Base-by-base conservation (phyloP, 2,113 vertebrate species). In the Sphyrna mokarran region DNA sequence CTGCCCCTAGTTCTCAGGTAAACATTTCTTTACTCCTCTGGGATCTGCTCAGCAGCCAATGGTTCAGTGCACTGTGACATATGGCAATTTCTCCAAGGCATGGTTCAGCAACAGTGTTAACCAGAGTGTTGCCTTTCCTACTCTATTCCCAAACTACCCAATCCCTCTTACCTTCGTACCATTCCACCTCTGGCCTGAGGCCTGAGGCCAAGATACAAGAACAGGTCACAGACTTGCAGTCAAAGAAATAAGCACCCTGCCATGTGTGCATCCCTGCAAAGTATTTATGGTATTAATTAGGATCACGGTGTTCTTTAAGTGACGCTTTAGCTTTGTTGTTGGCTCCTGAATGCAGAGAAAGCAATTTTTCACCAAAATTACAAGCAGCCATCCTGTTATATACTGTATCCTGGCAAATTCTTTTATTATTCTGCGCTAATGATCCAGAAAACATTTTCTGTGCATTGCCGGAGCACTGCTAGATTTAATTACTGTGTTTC, bases 401-500 rank as follows among this genome's bases (percentile, higher is more conserved):
- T 54, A 61, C 23, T 22, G 43, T 95, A 48, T 76, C 54, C 69
- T 95, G 94, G 68, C 72, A 72, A 95, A 95, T 43, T 76, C 94
- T 95, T 95, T 43, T 11, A 95, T 72, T 95, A 95, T 95, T 33
- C 94, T 72, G 11, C 8, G 54, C 43, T 95, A 95, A 95, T 95
- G 69, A 95, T 33, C 94, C 94, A 95, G 40, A 72, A 95, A 95
- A 70, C 68, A 76, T 11, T 70, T 72, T 70, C 22, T 33, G 68
- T 54, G 23, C 94, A 54, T 95, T 72, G 69, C 33, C 43, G 69
- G 33, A 76, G 40, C 23, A 0, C 43, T 33, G 94, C 69, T 48
- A 72, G 94, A 95, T 72, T 95, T 95, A 95, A 95, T 95, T 95
- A 95, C 94, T 43, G 94, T 76, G 94, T 48, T 95, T 33, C 94